phyloP scores from a whole-genome alignment of 2,113 vertebrate species.

The Chloropsis hardwickii region DNA sequence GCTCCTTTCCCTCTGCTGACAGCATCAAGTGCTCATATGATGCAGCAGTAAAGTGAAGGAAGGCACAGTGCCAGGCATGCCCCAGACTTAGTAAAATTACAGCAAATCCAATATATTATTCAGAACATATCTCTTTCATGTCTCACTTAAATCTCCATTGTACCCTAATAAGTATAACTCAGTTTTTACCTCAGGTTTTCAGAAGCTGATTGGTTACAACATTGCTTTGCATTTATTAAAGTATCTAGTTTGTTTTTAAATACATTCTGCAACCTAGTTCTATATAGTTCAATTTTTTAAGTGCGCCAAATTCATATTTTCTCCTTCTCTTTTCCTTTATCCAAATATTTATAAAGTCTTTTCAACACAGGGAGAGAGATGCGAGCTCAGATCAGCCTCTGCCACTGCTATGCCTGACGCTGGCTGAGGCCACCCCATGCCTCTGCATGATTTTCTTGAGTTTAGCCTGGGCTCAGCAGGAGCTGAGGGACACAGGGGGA shows the following conservation, averaged over 20 bases:
- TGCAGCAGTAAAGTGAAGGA: neutral
- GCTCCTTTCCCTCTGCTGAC: neutral
- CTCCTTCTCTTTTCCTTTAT: neutral
- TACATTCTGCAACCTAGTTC: neutral
- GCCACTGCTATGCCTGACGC: accelerated
- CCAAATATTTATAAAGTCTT: neutral
- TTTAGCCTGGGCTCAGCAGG: neutral
- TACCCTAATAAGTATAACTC: constrained; percentile 10
- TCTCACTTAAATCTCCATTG: constrained; percentile 2
- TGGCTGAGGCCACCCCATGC: accelerated
- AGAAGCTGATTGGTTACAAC: neutral
- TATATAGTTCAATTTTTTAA: neutral
- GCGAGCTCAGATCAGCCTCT: neutral
- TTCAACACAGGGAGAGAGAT: neutral
- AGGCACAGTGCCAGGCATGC: neutral
- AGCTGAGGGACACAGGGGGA: neutral
- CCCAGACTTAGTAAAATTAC: constrained; percentile 16
- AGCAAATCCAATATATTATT: constrained; percentile 14
- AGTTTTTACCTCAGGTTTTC: constrained; percentile 11
- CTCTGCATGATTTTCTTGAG: neutral
- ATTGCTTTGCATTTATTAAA: neutral
- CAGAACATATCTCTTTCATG: constrained; percentile 7
- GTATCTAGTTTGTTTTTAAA: neutral
- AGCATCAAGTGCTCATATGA: neutral
- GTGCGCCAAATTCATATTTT: neutral